Evolutionary conservation across 2,888 invertebrate species (phyloP), one percentile per base, ranked within the genome.

Genomic region (Pseudoips prasinana): DNA sequence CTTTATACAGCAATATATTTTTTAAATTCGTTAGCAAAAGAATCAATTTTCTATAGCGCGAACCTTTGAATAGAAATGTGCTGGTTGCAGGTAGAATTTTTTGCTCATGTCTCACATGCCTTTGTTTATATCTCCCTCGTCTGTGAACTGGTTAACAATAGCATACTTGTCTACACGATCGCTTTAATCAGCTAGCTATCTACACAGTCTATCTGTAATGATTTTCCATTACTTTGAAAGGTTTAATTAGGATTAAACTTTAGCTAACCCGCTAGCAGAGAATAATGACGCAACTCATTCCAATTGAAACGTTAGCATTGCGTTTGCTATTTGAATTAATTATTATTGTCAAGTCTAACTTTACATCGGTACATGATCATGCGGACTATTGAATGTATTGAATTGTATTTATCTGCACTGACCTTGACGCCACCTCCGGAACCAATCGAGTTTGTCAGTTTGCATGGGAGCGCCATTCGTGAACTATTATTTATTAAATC

Each of bases 341-440:
- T 14, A 2, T 14, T 14, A 14, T 14, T 14, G 14, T 14, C 3
- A 14, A 14, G 14, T 14, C 14, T 14, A 14, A 3, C 2, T 14
- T 14, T 14, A 3, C 14, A 14, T 14, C 14, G 3, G 5, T 5
- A 14, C 14, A 14, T 14, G 14, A 14, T 14, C 72, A 64, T 68
- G 65, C 67, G 65, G 53, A 53, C 56, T 58, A 51, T 64, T 65
- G 57, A 63, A 60, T 68, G 59, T 57, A 67, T 61, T 67, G 68
- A 70, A 66, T 76, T 66, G 60, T 69, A 73, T 77, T 79, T 79
- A 80, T 75, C 75, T 71, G 68, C 39, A 41, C 30, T 62, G 69
- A 60, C 87, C 86, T 86, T 86, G 85, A 59, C 43, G 54, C 48
- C 54, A 51, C 64, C 72, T 71, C 64, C 71, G 78, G 73, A 79